A percentile compares a stretch with the other conserved stretches of the same genome.
These are phyloP conservation scores for Crossoptilon crossoptilon DNA, from an alignment of 2,797 vertebrate species.

Conservation along the genomic window DNA sequence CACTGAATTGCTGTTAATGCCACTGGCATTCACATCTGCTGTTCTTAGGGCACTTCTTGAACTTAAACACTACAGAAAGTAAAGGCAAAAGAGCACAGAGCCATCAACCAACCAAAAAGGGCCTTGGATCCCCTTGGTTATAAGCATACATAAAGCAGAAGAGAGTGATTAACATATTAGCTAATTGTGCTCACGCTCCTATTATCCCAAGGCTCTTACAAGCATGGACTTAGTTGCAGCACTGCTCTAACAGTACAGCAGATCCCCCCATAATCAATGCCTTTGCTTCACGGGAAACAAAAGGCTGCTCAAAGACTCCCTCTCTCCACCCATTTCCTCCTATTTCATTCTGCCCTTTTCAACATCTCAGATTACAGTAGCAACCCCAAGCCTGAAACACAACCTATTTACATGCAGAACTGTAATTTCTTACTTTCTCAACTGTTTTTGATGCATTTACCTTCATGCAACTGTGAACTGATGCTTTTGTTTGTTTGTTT, in stretches of 20 bases:
- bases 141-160: rapidly evolving
- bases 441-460: neutral
- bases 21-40: neutral
- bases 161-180: neutral
- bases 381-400: neutral
- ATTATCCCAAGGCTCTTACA: neutral
- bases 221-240: neutral
- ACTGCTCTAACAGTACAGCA: neutral
- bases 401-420: neutral
- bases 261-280: neutral
- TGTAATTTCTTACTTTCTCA: neutral
- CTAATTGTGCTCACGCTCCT: neutral
- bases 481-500: neutral
- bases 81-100: neutral
- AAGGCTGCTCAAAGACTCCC: neutral
- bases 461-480: neutral
- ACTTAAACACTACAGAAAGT: neutral
- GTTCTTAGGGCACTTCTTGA: neutral
- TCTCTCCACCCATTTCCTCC: rapidly evolving
- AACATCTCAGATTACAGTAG: neutral
- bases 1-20: neutral
- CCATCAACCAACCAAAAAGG: neutral
- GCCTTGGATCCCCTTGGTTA: neutral
- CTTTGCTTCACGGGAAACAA: neutral
- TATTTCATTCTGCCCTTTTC: neutral